Conservation (phyloP, 2,797 vertebrate species). For the Fratercula arctica region DNA sequence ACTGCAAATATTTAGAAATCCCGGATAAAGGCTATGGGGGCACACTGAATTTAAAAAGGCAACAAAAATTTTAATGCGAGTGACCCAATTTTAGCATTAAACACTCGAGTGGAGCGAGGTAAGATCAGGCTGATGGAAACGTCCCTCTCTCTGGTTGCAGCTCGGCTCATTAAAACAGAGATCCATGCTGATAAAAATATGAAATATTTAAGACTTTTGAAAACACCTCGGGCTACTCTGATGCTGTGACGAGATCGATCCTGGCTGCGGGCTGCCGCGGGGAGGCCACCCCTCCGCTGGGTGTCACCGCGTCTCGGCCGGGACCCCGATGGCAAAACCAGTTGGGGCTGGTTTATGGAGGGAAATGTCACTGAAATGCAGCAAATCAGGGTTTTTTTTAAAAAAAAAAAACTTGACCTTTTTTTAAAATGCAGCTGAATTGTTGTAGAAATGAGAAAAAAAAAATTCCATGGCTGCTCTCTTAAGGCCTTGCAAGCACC, state of each 20-base stretch:
- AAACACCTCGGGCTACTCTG: neutral
- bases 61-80: neutral
- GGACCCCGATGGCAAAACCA: neutral
- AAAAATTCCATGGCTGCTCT: neutral
- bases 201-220: neutral
- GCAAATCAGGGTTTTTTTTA: neutral
- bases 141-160: neutral
- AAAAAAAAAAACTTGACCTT: neutral
- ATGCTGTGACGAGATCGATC: neutral
- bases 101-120: neutral
- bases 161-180: neutral
- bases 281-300: neutral
- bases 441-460: neutral
- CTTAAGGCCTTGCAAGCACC: neutral
- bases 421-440: neutral
- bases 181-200: neutral
- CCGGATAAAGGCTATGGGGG: neutral
- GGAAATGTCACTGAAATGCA: fast-evolving
- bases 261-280: neutral
- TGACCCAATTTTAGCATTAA: neutral
- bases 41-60: neutral
- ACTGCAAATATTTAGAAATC: neutral
- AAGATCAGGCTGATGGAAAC: neutral
- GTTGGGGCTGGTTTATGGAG: neutral
- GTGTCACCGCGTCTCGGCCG: neutral